Percentiles rank a stretch among this genome's conserved stretches.
Evolutionary conservation across 2,113 vertebrate genomes (phyloP).

Genomic region (Condylura cristata): DNA sequence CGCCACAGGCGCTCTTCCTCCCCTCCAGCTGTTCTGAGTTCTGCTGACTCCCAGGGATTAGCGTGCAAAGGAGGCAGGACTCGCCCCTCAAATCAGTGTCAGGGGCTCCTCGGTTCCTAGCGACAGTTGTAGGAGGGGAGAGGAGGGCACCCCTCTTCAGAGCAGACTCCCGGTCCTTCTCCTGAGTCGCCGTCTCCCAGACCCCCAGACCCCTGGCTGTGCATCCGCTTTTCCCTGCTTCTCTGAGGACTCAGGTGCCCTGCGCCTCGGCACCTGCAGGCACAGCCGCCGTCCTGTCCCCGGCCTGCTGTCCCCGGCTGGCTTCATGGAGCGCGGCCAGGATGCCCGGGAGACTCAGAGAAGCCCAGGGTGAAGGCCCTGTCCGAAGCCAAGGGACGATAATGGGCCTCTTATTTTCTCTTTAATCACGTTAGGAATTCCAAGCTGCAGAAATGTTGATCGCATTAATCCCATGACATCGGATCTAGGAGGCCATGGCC

Average conservation of each 20-base stretch:
- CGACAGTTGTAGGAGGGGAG: background rate
- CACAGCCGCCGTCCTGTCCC: background rate
- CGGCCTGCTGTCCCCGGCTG: fast-evolving
- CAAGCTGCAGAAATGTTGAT: slow-evolving; percentile 56
- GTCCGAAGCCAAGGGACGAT: slow-evolving; percentile 41
- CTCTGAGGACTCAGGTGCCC: fast-evolving
- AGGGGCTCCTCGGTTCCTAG: fast-evolving
- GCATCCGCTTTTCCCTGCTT: no score
- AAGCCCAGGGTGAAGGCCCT: slow-evolving; percentile 2
- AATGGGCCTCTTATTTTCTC: slow-evolving; percentile 63
- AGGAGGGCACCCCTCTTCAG: background rate
- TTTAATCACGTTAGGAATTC: slow-evolving; percentile 71
- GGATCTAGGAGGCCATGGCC: slow-evolving; percentile 7
- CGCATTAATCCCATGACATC: slow-evolving; percentile 64
- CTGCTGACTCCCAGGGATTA: background rate
- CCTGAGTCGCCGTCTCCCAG: no score
- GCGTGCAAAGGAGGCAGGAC: background rate
- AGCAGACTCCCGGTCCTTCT: background rate
- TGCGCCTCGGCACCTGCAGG: no score
- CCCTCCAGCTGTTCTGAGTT: background rate
- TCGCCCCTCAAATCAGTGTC: background rate
- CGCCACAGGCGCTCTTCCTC: background rate
- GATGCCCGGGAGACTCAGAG: background rate
- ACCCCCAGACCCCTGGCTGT: no score
- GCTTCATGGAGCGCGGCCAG: background rate